Conservation (phyloP, 2,797 vertebrate species). For the Anas capensis region DNA sequence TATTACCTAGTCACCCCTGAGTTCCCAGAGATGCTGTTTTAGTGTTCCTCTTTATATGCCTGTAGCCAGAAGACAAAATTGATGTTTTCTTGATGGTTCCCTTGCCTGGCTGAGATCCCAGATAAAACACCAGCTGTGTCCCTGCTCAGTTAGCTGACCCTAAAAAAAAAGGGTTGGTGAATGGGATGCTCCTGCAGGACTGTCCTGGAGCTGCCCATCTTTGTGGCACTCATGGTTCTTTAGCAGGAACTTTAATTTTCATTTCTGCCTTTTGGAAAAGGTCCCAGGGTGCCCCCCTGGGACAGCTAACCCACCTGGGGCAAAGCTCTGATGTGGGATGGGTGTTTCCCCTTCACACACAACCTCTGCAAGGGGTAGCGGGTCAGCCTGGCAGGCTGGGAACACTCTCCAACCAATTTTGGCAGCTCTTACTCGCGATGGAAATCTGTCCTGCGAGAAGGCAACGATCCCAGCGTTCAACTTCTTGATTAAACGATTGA, state of each 20-base stretch:
- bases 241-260: not conserved
- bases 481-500: not conserved
- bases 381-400: fast-evolving
- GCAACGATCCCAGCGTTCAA: not conserved
- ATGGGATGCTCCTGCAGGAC: not conserved
- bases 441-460: not conserved
- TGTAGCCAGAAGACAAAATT: not conserved
- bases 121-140: not conserved
- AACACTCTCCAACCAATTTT: not conserved
- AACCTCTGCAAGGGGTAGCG: fast-evolving
- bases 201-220: not conserved
- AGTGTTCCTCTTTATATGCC: not conserved
- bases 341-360: not conserved
- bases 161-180: not conserved
- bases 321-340: not conserved
- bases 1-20: not conserved
- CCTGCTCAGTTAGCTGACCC: not conserved
- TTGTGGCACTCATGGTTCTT: not conserved
- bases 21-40: not conserved
- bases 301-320: not conserved
- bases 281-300: fast-evolving
- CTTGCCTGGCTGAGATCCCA: not conserved
- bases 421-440: not conserved
- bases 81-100: not conserved
- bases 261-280: not conserved